A percentile compares a stretch with the other conserved stretches of the same genome.
phyloP scores from a whole-genome alignment of 1,140 invertebrate species.

The Drosophila willistoni region DNA sequence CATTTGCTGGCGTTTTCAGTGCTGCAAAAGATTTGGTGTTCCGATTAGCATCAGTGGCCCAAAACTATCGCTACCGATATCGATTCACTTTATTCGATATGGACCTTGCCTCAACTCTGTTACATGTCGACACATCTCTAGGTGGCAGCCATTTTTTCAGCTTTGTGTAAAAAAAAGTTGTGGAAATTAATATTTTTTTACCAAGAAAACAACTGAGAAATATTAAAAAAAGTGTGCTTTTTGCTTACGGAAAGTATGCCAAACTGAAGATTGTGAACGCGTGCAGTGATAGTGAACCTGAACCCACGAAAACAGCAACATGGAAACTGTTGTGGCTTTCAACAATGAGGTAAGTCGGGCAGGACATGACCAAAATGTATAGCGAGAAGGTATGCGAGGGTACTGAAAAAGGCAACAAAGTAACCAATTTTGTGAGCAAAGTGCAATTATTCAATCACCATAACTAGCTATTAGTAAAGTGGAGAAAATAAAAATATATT shows the following conservation, averaged over 20 bases:
- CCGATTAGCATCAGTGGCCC: background rate
- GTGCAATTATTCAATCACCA: constrained; percentile 30
- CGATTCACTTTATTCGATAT: constrained; percentile 40
- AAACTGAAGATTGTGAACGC: constrained; percentile 63
- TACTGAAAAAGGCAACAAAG: constrained; percentile 14
- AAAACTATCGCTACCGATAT: background rate
- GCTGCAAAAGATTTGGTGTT: background rate
- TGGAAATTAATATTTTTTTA: constrained; percentile 43
- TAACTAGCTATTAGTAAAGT: background rate
- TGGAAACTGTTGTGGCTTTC: constrained; percentile 82
- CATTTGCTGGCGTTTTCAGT: constrained; percentile 6
- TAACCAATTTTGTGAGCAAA: constrained; percentile 24
- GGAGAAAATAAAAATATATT: background rate
- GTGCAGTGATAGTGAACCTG: constrained; percentile 59
- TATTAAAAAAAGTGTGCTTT: constrained; percentile 24
- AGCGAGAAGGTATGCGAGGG: background rate
- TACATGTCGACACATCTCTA: constrained; percentile 44
- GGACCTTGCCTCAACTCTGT: constrained; percentile 35
- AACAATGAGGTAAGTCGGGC: constrained; percentile 80
- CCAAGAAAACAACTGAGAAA: background rate
- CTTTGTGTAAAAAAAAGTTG: constrained; percentile 69
- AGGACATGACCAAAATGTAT: constrained; percentile 6
- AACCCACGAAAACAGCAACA: constrained; percentile 46
- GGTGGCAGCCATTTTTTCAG: constrained; percentile 75
- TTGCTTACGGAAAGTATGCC: constrained; percentile 54